A percentile compares a stretch with the other conserved stretches of the same genome.
Conservation (phyloP, 2,888 invertebrate genomes). For the Apamea sordens region DNA sequence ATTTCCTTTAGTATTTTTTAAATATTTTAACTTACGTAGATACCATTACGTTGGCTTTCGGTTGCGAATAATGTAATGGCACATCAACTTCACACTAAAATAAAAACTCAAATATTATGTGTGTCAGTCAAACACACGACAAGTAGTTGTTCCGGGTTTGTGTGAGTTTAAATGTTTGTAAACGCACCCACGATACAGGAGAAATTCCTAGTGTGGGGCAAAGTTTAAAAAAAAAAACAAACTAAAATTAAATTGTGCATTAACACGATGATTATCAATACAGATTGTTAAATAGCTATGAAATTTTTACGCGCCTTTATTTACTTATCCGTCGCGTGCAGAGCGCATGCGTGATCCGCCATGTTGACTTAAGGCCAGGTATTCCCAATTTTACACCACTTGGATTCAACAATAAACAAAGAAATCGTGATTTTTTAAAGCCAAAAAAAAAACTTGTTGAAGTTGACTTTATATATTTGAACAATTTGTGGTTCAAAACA, state of each 20-base stretch:
- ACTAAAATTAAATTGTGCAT: constrained; percentile 44
- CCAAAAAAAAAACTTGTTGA: no score
- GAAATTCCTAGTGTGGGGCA: no score
- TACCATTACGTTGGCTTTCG: background rate
- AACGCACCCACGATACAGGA: no score
- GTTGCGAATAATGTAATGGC: constrained; percentile 10
- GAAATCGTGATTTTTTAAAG: no score
- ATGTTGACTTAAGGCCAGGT: no score
- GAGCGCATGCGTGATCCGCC: constrained; percentile 60
- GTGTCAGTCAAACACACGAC: background rate
- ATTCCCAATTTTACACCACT: no score
- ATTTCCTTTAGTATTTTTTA: background rate
- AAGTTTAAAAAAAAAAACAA: background rate
- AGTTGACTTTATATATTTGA: no score
- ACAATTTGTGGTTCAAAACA: no score
- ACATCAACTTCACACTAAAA: constrained; percentile 18
- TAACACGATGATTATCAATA: constrained; percentile 37
- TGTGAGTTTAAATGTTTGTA: no score
- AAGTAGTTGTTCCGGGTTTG: no score
- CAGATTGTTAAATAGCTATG: constrained; percentile 30
- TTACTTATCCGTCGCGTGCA: constrained; percentile 45
- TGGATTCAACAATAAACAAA: no score
- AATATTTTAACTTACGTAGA: background rate
- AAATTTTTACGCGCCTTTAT: constrained; percentile 56
- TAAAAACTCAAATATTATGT: constrained; percentile 23